Evolutionary conservation across 1,140 invertebrate genomes (phyloP), one percentile per base, ranked within the genome.

Genomic region (Cherax destructor): DNA sequence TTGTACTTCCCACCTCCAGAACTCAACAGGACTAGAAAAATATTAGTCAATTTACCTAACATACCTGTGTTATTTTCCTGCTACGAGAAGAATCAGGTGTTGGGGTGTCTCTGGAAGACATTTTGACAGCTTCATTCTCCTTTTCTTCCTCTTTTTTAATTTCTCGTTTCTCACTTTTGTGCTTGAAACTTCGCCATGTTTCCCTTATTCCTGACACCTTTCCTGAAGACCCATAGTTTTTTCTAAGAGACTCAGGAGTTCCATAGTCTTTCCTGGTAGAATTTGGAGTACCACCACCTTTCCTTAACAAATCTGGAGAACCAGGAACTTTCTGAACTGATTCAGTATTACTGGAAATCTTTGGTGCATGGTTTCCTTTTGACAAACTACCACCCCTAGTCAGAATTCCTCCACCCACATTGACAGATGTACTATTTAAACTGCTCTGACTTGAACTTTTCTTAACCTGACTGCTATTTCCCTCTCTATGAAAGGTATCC

Each of bases 61-160:
- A 30, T 52, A 92, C 81, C 77, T 56, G 83, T 21, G 79, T 91
- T 5, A 77, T 80, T 52, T 86, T 92, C 24, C 88, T 77, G 50
- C 83, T 18, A 65, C 80, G 80, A 59, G 87, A 52, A 10, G 86
- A 85, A 41, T 89, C 83, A 61, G 86, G 78, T 11, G 87, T 74
- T 56, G 80, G 83, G 18, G 74, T 76, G 16, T 91, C 83, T 74
- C 88, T 84, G 7, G 74, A 18, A 1, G 81, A 69, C 30, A 83
- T 59, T 79, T 11, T 79, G 10, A 10, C 18, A 16, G 6, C 50
- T 49, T 91, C 88, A 49, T 77, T 84, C 41, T 83, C 88, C 69
- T 78, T 91, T 21, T 85, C 83, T 24, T 91, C 88, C 16, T 88
- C 77, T 21, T 24, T 72, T 47, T 83, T 72, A 30, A 13, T 52